phyloP scores from a whole-genome alignment of 2,888 invertebrate species.

The Belgica antarctica region DNA sequence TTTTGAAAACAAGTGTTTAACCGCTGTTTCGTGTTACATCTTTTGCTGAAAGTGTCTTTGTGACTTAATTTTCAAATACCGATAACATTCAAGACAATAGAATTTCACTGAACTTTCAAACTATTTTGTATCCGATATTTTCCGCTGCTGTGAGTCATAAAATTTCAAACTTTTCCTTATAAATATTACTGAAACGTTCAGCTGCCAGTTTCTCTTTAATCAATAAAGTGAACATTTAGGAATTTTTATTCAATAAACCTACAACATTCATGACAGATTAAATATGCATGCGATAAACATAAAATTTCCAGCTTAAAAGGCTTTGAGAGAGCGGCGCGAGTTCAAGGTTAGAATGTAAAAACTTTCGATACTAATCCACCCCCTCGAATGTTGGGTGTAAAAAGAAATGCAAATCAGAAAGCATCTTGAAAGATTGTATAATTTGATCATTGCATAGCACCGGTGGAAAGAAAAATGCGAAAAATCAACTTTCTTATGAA shows the following conservation, averaged over 20 bases:
- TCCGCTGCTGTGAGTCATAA: no score
- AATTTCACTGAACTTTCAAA: no score
- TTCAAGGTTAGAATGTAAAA: slow-evolving; percentile 1
- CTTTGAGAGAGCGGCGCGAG: background rate
- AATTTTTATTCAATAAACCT: background rate
- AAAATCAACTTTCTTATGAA: slow-evolving; percentile 29
- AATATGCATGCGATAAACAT: background rate
- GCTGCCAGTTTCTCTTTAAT: no score
- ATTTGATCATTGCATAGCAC: background rate
- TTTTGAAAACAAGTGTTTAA: slow-evolving; percentile 19
- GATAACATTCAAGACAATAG: no score
- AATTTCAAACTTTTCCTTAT: no score
- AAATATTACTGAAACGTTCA: no score
- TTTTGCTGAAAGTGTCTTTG: no score
- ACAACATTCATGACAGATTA: background rate
- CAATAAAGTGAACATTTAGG: no score
- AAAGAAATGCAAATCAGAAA: no score
- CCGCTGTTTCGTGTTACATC: background rate
- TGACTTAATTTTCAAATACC: no score
- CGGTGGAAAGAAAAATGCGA: background rate
- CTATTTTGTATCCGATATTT: no score
- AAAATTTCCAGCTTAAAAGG: background rate
- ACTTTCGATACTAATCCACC: slow-evolving; percentile 1
- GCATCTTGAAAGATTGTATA: slow-evolving; percentile 13
- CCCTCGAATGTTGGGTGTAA: background rate